A percentile compares a stretch with the other conserved stretches of the same genome.
These are phyloP conservation scores for Ennomos quercinarius DNA, from an alignment of 2,888 invertebrate species.

Conservation along the genomic window DNA sequence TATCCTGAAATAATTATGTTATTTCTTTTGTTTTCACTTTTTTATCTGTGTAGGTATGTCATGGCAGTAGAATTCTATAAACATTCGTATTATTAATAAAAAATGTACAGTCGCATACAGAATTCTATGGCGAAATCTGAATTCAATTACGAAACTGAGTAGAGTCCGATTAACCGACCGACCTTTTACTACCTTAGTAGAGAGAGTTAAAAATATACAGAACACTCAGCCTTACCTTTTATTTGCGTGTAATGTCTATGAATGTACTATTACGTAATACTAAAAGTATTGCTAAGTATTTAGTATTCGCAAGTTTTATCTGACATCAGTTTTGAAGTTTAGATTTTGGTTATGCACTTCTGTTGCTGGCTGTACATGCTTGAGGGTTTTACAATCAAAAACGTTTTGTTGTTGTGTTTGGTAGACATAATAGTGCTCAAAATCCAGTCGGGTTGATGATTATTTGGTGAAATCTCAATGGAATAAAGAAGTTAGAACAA, in stretches of 20 bases:
- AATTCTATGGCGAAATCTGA: not conserved
- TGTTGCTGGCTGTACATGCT: not conserved
- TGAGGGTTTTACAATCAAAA: not conserved
- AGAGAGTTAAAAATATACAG: too few relatives aligned
- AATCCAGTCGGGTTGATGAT: slow-evolving; percentile 15
- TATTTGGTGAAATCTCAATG: slow-evolving; percentile 12
- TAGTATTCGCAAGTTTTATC: too few relatives aligned
- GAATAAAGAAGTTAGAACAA: slow-evolving; percentile 14
- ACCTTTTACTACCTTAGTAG: too few relatives aligned
- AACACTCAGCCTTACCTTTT: too few relatives aligned
- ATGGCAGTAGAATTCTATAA: slow-evolving; percentile 34
- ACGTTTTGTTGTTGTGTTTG: slow-evolving; percentile 9
- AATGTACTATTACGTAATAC: too few relatives aligned
- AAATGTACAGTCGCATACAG: not conserved
- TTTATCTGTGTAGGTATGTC: slow-evolving; percentile 5
- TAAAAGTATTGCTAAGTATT: too few relatives aligned
- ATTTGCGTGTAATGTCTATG: too few relatives aligned
- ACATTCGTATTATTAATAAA: not conserved
- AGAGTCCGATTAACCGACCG: too few relatives aligned
- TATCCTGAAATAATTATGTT: too few relatives aligned
- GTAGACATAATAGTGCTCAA: slow-evolving; percentile 21
- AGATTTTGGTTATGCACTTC: not conserved
- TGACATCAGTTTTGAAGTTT: too few relatives aligned
- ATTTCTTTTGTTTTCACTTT: not conserved
- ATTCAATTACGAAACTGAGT: not conserved